Evolutionary conservation across 1,140 invertebrate genomes (phyloP).

Genomic region (Notospermus geniculatus): DNA sequence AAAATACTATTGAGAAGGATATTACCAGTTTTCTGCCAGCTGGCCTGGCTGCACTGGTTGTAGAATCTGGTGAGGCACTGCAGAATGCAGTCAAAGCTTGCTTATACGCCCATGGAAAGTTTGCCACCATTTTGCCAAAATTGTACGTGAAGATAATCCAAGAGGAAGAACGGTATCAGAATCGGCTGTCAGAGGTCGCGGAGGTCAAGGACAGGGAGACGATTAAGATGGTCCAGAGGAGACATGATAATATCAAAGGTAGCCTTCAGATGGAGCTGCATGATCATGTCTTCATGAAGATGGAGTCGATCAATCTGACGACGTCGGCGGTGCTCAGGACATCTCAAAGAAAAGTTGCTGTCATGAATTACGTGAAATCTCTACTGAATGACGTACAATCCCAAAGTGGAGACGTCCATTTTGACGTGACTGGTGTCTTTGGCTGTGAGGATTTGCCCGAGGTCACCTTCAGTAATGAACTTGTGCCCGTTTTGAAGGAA

Average conservation of each 20-base stretch:
- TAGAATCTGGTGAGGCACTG: slow-evolving; percentile 40
- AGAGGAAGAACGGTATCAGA: slow-evolving; percentile 47
- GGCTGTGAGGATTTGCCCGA: slow-evolving; percentile 32
- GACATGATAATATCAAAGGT: slow-evolving; percentile 43
- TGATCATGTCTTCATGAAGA: slow-evolving; percentile 38
- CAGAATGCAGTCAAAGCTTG: slow-evolving; percentile 38
- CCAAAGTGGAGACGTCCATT: slow-evolving; percentile 44
- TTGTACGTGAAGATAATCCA: slow-evolving; percentile 44
- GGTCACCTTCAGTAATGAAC: slow-evolving; percentile 33
- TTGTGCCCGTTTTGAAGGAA: slow-evolving; percentile 48
- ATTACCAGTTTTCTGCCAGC: slow-evolving; percentile 38
- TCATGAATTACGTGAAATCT: slow-evolving; percentile 39
- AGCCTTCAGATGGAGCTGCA: slow-evolving; percentile 42
- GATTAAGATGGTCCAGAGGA: slow-evolving; percentile 36
- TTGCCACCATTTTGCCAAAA: slow-evolving; percentile 37
- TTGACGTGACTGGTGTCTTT: slow-evolving; percentile 42
- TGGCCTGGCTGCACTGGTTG: slow-evolving; percentile 41
- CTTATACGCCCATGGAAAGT: slow-evolving; percentile 36
- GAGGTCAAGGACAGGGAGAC: slow-evolving; percentile 48
- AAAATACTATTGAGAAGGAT: slow-evolving; percentile 41
- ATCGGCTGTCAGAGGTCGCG: slow-evolving; percentile 40
- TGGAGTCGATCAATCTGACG: slow-evolving; percentile 40
- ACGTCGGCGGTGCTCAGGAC: slow-evolving; percentile 45
- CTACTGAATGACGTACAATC: slow-evolving; percentile 37
- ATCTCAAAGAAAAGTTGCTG: slow-evolving; percentile 38